Evolutionary conservation across 2,113 vertebrate genomes (phyloP).

Genomic region (Mesocricetus auratus): DNA sequence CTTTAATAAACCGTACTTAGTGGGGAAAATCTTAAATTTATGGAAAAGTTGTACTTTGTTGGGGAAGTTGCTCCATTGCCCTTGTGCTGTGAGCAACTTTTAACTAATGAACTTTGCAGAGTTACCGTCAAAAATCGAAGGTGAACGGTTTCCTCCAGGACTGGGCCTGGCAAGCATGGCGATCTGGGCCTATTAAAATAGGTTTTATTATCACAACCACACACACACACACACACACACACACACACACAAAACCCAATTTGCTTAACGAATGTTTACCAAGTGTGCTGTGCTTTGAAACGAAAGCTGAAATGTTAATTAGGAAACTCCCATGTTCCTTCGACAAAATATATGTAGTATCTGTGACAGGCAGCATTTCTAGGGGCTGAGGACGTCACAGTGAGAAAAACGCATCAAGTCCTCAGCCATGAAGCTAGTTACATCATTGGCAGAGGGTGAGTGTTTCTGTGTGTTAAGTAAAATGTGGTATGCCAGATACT

Average conservation of each 20-base stretch:
- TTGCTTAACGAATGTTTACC: conserved; percentile 35
- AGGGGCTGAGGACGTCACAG: background rate
- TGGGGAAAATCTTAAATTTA: background rate
- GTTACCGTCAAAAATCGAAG: conserved; percentile 30
- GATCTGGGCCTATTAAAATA: background rate
- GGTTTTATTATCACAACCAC: background rate
- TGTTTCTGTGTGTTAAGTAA: background rate
- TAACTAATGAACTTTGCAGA: background rate
- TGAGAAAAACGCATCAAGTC: background rate
- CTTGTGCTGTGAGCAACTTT: background rate
- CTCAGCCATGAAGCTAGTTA: background rate
- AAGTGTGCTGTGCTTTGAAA: conserved; percentile 43
- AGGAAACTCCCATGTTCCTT: conserved; percentile 22
- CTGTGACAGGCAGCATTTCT: background rate
- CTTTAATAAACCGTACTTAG: background rate
- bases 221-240: too few relatives aligned
- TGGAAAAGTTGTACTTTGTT: conserved; percentile 39
- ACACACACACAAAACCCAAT: background rate
- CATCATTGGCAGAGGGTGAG: background rate
- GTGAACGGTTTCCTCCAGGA: background rate
- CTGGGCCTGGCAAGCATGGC: background rate
- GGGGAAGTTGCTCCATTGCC: background rate
- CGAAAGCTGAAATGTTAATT: conserved; percentile 12
- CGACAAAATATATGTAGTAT: background rate
- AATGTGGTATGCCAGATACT: background rate